Percentiles rank a stretch among this genome's conserved stretches.
These are phyloP conservation scores for Resseliella maxima DNA, from an alignment of 2,888 invertebrate genomes.

Conservation along the genomic window DNA sequence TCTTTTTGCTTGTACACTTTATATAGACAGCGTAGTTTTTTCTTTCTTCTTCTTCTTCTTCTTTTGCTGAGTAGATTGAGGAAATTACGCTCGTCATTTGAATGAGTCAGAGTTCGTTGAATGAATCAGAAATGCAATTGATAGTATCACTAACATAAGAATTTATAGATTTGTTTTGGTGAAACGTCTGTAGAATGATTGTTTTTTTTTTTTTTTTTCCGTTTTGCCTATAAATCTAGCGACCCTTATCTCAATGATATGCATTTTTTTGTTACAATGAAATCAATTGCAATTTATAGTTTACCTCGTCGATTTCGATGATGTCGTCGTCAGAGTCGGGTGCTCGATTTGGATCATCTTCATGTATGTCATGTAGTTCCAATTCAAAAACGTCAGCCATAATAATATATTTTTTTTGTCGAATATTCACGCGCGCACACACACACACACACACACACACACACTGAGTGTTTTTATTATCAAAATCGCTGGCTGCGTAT, in stretches of 20 bases:
- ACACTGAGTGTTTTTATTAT: neutral
- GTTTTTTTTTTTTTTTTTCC: too few relatives aligned
- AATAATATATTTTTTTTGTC: slow-evolving; percentile 58
- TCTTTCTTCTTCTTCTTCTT: too few relatives aligned
- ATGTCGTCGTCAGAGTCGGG: slow-evolving; percentile 80
- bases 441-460: neutral
- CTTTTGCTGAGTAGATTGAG: too few relatives aligned
- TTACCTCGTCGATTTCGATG: slow-evolving; percentile 89
- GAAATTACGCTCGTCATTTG: neutral
- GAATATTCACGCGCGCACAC: too few relatives aligned
- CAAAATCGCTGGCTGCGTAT: neutral
- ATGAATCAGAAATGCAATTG: too few relatives aligned
- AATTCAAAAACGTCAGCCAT: slow-evolving; percentile 94
- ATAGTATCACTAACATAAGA: too few relatives aligned
- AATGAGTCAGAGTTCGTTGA: too few relatives aligned
- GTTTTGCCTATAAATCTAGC: neutral
- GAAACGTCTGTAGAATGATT: too few relatives aligned
- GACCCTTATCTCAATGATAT: too few relatives aligned
- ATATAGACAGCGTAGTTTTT: neutral
- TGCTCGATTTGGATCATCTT: slow-evolving; percentile 69
- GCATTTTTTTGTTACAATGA: neutral
- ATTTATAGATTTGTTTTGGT: too few relatives aligned
- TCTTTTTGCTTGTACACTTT: neutral
- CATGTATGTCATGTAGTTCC: slow-evolving; percentile 85
- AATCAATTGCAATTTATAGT: slow-evolving; percentile 62